Evolutionary conservation across 1,140 invertebrate genomes (phyloP).

Genomic region (Leguminivora glycinivorella): DNA sequence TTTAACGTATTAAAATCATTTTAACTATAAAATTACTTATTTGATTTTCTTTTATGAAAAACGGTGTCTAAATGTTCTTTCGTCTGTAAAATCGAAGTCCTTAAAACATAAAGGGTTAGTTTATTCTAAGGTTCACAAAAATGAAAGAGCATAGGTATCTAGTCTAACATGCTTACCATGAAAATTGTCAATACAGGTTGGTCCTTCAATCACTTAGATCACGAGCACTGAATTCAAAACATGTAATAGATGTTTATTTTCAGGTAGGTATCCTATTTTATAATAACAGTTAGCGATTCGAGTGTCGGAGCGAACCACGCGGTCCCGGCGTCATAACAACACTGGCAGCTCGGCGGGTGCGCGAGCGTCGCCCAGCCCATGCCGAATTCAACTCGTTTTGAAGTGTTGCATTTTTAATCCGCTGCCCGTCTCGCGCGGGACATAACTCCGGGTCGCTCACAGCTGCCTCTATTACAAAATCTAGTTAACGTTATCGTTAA

Average conservation of each 20-base stretch:
- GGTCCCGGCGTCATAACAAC: conserved; percentile 42
- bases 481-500: conserved; percentile 77
- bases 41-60: no score
- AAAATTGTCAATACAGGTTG: background rate
- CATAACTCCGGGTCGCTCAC: conserved; percentile 73
- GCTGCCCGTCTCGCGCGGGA: conserved; percentile 73
- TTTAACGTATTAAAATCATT: background rate
- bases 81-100: no score
- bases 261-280: background rate
- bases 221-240: background rate
- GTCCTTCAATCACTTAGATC: background rate
- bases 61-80: no score
- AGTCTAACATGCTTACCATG: background rate
- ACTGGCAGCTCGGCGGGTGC: conserved; percentile 56
- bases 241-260: background rate
- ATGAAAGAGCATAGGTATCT: background rate
- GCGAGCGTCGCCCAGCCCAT: conserved; percentile 63
- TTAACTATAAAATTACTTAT: no score
- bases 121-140: background rate
- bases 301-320: conserved; percentile 36
- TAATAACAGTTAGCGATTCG: background rate
- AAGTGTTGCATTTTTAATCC: conserved; percentile 77
- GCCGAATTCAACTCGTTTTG: conserved; percentile 69
- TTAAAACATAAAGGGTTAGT: no score
- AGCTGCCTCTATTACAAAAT: conserved; percentile 75